Base-by-base conservation (phyloP, 1,140 invertebrate genomes). In the Thalassaphorura encarpata region DNA sequence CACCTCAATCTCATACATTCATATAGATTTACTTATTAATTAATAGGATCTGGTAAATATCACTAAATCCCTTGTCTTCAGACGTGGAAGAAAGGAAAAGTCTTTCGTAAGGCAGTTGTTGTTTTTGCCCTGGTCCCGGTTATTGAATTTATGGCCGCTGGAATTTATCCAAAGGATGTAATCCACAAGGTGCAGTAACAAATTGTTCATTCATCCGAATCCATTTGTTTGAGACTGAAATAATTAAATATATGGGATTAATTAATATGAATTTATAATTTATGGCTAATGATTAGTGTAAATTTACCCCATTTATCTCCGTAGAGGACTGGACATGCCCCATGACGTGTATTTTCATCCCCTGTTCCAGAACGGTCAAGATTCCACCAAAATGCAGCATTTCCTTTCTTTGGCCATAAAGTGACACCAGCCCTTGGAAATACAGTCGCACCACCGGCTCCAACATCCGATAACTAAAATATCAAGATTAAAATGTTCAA, bases 351-450 rank as follows among this genome's bases (percentile, higher is more conserved):
- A 5, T 66, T 60, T 24, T 61, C 58, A 60, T 76, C 72, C 3
- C 70, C 73, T 52, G 68, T 62, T 2, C 74, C 75, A 58, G 68
- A 73, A 21, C 58, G 54, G 39, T 72, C 64, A n/a, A 77, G 57
- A 63, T 78, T 77, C 64, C 71, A 75, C 76, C 76, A 77, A 60
- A 78, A 78, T 1, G 68, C 70, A 21, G 72, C 74, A 4, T 67
- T 58, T 18, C 73, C 71, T 54, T 71, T 72, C 26, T 66, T 48
- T 2, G 72, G 71, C 67, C 67, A 69, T 6, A 74, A 64, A 16
- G 69, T 63, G 6, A 70, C 61, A 43, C 70, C 72, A 21, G 70
- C 61, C 18, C 67, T 54, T 11, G 74, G 71, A 55, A 76, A 76
- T 13, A 73, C 74, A 1, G 74, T 76, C 2, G 72, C 72, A 13